Evolutionary conservation across 2,113 vertebrate species (phyloP).

Genomic region (Myiozetetes cayanensis): DNA sequence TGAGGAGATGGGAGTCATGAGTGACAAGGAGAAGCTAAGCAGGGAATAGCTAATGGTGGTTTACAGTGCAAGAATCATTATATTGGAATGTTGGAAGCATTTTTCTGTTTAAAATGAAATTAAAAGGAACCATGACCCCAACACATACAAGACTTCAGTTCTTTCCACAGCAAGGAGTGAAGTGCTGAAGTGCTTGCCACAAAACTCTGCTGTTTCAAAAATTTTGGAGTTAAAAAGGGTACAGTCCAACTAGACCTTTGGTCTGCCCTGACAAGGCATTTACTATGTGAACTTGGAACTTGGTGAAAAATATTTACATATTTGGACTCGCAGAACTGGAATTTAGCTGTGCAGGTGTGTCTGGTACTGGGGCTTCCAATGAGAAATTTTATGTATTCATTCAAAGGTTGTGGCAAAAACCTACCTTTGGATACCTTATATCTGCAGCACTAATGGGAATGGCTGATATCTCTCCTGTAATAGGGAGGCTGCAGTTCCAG

Average conservation of each 20-base stretch:
- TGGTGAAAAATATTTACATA: background rate
- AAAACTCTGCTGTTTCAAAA: background rate
- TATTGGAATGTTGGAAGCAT: background rate
- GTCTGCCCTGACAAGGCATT: background rate
- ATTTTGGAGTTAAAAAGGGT: background rate
- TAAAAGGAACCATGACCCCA: background rate
- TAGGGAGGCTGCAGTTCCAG: background rate
- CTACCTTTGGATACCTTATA: background rate
- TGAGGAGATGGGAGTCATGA: background rate
- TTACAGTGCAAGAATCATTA: background rate
- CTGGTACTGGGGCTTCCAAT: background rate
- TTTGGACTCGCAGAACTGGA: background rate
- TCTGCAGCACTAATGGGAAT: background rate
- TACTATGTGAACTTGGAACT: background rate
- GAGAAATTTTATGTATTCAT: background rate
- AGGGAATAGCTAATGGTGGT: background rate
- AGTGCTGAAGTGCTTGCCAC: rapidly evolving
- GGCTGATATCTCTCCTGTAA: background rate
- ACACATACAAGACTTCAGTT: background rate
- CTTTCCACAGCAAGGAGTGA: background rate
- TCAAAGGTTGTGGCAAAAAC: background rate
- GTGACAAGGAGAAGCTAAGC: background rate
- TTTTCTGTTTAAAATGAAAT: background rate
- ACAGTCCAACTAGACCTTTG: background rate
- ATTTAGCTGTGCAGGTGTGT: background rate